Evolutionary conservation across 2,113 vertebrate genomes (phyloP), one percentile per base, ranked within the genome.

Genomic region (Ciconia boyciana): DNA sequence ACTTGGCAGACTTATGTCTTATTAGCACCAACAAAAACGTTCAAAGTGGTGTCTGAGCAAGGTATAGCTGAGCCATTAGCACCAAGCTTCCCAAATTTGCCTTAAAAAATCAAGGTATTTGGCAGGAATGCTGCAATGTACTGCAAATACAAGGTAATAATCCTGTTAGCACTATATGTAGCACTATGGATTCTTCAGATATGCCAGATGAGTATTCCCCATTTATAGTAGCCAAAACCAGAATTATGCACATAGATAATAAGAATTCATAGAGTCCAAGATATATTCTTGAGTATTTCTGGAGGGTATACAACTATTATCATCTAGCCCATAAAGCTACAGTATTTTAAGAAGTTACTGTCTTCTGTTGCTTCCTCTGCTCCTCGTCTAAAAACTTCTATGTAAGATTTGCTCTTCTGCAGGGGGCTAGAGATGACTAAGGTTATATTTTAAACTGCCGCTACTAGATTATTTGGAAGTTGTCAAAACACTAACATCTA

Each of bases 201-300:
- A 89, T 36, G 14, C 8, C 77, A 84, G 54, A 18, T 49, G 2
- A 88, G 9, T 44, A 52, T 52, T 72, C 55, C 52, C 62, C 57
- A 80, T 89, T 64, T 91, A 58, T 75, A 89, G 79, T 2, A 92
- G 62, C 92, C 21, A 90, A 93, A 97, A 79, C 11, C 60, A 90
- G 54, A 93, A 79, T 46, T 91, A 76, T 54, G 83, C 43, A 91
- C 32, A 54, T n/a, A 95, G 80, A 90, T 79, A 97, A 41, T 72
- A 96, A 87, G 80, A 96, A 96, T 95, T 97, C 66, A 92, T 83
- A 88, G 71, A 89, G 55, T 82, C 72, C 64, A 94, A 95, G 76
- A 87, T 96, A 95, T 51, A 80, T 87, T 87, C 79, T 92, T 95
- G 60, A 91, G 66, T 96, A 92, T 83, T 97, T 44, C 74, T 97